phyloP scores from a whole-genome alignment of 2,888 invertebrate species.

The Tenthredo notha region DNA sequence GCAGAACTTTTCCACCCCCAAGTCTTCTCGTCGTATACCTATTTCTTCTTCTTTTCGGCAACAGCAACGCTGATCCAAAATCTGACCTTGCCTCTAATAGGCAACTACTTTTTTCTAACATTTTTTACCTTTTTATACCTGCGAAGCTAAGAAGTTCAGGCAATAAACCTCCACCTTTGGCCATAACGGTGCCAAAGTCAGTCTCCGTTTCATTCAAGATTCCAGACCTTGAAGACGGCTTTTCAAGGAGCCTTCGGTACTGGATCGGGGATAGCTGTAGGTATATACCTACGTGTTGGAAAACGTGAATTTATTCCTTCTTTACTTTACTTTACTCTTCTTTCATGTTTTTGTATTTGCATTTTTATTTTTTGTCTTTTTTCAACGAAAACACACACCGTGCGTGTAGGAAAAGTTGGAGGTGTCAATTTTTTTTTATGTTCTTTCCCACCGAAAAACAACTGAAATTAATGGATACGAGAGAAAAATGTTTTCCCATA shows the following conservation, averaged over 20 bases:
- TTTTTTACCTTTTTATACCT: conserved; percentile 42
- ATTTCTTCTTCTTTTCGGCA: not conserved
- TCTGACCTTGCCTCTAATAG: conserved; percentile 43
- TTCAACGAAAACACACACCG: not conserved
- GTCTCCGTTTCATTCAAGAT: conserved; percentile 41
- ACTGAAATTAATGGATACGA: not conserved
- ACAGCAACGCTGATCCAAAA: conserved; percentile 13
- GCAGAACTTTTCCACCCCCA: conserved; percentile 22
- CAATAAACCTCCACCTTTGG: conserved; percentile 33
- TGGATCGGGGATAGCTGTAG: not conserved
- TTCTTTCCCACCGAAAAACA: not conserved
- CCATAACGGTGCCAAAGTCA: conserved; percentile 37
- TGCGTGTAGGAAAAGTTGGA: not conserved
- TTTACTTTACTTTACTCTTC: not conserved
- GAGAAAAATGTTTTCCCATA: conserved; percentile 14
- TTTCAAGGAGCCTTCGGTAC: not conserved
- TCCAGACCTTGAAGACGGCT: conserved; percentile 44
- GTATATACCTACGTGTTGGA: not conserved
- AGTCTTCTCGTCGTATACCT: conserved; percentile 4
- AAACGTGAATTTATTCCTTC: conserved; percentile 5
- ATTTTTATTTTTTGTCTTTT: not conserved
- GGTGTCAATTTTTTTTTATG: not conserved
- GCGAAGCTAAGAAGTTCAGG: not conserved
- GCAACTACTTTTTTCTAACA: conserved; percentile 13
- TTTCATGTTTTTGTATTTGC: not conserved